These are phyloP conservation scores for Trachythela sp. DNA, from an alignment of 64 coral and sea anemone genomes.

Conservation along the genomic window DNA sequence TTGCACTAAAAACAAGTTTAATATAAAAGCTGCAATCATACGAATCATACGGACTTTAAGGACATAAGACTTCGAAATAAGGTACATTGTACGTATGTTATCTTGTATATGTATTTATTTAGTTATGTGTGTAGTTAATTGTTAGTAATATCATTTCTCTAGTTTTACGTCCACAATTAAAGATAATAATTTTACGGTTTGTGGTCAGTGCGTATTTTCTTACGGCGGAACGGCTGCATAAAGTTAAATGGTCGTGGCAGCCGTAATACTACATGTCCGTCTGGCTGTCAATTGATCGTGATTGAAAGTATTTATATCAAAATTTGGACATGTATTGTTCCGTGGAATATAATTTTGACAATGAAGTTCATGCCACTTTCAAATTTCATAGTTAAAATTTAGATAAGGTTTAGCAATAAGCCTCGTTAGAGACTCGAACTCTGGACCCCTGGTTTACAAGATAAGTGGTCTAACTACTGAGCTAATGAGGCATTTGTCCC, in stretches of 20 bases:
- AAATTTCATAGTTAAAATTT: no score
- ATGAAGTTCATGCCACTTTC: no score
- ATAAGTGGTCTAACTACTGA: no score
- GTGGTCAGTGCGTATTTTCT: not conserved
- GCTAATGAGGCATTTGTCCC: no score
- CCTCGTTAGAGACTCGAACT: no score
- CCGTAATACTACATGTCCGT: conserved; percentile 4
- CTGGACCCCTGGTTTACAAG: no score
- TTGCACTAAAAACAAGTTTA: not conserved
- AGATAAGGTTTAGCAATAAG: no score
- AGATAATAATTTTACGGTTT: not conserved
- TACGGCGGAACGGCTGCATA: not conserved
- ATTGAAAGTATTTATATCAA: no score
- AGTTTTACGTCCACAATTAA: not conserved
- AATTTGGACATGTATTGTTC: no score
- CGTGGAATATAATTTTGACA: no score
- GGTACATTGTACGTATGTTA: not conserved
- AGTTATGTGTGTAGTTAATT: not conserved
- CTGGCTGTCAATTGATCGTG: no score
- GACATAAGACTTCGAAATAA: not conserved
- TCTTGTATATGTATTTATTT: not conserved
- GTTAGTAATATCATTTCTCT: not conserved
- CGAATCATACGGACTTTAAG: not conserved
- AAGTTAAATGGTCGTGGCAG: not conserved
- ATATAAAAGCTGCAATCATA: not conserved